Evolutionary conservation across 1,140 invertebrate genomes (phyloP).

Genomic region (Lysiphlebus fabarum): DNA sequence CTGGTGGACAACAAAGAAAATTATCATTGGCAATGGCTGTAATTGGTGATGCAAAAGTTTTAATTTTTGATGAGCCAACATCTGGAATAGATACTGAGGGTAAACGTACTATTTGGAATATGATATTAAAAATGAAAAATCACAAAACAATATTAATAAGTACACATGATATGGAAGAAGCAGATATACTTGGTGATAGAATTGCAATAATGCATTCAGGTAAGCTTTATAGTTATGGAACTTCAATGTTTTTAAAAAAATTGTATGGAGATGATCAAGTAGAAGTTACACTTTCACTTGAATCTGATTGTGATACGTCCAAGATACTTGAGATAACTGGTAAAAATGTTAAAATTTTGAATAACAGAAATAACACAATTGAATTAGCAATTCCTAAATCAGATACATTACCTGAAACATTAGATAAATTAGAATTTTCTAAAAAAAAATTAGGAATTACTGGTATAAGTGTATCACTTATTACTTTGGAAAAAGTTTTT

Average conservation of each 20-base stretch:
- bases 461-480: slow-evolving; percentile 74
- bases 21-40: slow-evolving; percentile 68
- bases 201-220: slow-evolving; percentile 89
- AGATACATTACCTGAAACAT: slow-evolving; percentile 59
- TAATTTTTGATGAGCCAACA: slow-evolving; percentile 92
- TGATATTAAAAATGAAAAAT: slow-evolving; percentile 61
- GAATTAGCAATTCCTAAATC: slow-evolving; percentile 54
- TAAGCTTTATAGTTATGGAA: slow-evolving; percentile 75
- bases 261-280: slow-evolving; percentile 67
- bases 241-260: slow-evolving; percentile 83
- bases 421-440: slow-evolving; percentile 64
- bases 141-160: slow-evolving; percentile 84
- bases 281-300: slow-evolving; percentile 47
- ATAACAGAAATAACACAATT: slow-evolving; percentile 41
- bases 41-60: slow-evolving; percentile 53
- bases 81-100: slow-evolving; percentile 94
- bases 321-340: slow-evolving; percentile 37
- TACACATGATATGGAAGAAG: slow-evolving; percentile 98
- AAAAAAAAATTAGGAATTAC: slow-evolving; percentile 63
- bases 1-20: slow-evolving; percentile 70
- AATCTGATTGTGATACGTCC: slow-evolving; percentile 38
- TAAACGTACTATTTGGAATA: slow-evolving; percentile 86
- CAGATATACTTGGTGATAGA: slow-evolving; percentile 87
- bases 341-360: slow-evolving; percentile 35
- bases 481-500: slow-evolving; percentile 85